phyloP scores from a whole-genome alignment of 2,797 vertebrate species.

The Esox masquinongy region DNA sequence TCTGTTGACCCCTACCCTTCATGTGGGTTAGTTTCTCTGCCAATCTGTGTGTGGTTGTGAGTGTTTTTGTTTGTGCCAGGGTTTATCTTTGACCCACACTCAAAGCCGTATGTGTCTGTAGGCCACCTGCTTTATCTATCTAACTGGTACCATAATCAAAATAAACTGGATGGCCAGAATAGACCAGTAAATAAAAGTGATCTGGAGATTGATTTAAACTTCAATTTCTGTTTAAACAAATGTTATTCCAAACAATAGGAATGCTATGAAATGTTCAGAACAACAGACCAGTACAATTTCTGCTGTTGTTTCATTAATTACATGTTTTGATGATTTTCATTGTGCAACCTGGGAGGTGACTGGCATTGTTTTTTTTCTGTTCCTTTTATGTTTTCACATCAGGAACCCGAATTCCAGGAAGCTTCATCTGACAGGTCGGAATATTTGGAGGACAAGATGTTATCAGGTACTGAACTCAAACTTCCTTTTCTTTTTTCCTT shows the following conservation, averaged over 20 bases:
- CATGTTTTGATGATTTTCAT: too few relatives aligned
- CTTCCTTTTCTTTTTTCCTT: constrained; percentile 18
- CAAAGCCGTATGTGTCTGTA: background rate
- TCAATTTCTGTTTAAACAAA: background rate
- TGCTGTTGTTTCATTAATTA: background rate
- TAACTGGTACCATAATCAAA: background rate
- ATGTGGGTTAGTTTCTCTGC: background rate
- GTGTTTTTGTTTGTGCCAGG: constrained; percentile 9
- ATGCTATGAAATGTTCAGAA: background rate
- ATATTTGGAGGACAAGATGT: constrained; percentile 67
- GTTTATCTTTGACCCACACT: background rate
- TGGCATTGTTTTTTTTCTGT: constrained; percentile 61
- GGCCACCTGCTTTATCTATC: background rate
- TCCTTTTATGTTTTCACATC: constrained; percentile 40
- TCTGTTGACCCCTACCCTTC: constrained; percentile 3
- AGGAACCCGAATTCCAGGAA: constrained; percentile 75
- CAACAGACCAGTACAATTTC: background rate
- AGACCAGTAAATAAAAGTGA: background rate
- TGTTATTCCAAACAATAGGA: background rate
- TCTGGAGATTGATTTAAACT: background rate
- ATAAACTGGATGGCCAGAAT: background rate
- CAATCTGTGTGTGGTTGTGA: background rate
- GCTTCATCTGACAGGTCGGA: constrained; percentile 63
- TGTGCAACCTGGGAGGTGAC: constrained; percentile 34
- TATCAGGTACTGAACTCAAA: constrained; percentile 75